Evolutionary conservation across 1,140 invertebrate genomes (phyloP), one percentile per base, ranked within the genome.

Genomic region (Chionoecetes opilio): DNA sequence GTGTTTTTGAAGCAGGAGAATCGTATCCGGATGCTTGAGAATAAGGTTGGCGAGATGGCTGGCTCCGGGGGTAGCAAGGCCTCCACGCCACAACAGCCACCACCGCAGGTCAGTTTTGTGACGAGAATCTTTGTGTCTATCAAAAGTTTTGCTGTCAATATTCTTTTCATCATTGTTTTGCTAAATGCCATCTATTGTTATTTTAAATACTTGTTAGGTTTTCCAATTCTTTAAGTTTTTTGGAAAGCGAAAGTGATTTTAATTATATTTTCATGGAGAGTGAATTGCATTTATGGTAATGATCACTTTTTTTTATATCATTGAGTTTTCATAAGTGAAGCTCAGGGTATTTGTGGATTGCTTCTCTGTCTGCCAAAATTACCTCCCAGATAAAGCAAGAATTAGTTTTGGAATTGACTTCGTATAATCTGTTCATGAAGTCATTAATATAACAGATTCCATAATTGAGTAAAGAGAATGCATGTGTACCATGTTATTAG

Each of bases 1-100:
- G 98, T 99, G 96, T 98, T 99, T 96, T 98, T 99, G 3, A 99
- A 99, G 96, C 99, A 99, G 97, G 99, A 99, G 97, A 99, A 99
- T 96, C 98, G 99, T 95, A 98, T 99, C 96, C 97, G 96, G 31
- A 63, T 37, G 0, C 89, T 95, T 32, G 94, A 95, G 86, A 95
- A 90, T 37, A 95, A 95, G 37, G 35, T 95, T 3, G 53, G 35
- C 11, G 94, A 95, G 82, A 34, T 93, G 21, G 89, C 85, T 31
- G 75, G 86, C 29, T 90, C 91, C 31, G 86, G 35, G 21, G 89
- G 75, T 34, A n/a, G 11, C 9, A 75, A 26, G 6, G 29, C 91
- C 46, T 87, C 34, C n/a, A 63, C 94, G 29, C 91, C 26, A 32
- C 38, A 35, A 32, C 91, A 32, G 41, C 38, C 26, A 32, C 91